A percentile compares a stretch with the other conserved stretches of the same genome.
phyloP scores from a whole-genome alignment of 2,888 invertebrate genomes.

The Noctua fimbriata region DNA sequence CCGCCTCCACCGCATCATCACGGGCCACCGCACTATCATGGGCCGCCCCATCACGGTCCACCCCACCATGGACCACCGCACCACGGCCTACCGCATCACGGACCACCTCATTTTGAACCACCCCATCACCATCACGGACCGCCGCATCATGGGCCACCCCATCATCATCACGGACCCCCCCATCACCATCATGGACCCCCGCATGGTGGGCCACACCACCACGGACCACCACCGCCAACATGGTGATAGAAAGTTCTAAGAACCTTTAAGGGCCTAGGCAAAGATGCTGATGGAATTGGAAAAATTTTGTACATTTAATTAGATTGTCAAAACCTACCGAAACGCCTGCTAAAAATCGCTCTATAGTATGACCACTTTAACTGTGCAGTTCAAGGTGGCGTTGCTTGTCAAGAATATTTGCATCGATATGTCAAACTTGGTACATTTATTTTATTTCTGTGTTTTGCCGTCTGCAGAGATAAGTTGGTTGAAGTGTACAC shows the following conservation, averaged over 20 bases:
- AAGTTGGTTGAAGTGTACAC: not conserved
- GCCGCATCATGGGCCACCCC: conserved; percentile 52
- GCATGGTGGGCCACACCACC: conserved; percentile 24
- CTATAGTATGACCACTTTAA: too few species aligned
- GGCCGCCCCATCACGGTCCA: conserved; percentile 58
- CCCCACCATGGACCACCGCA: conserved; percentile 63
- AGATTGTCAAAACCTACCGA: not conserved
- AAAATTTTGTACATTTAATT: not conserved
- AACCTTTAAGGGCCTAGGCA: too few species aligned
- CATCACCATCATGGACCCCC: conserved; percentile 41
- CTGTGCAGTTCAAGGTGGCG: too few species aligned
- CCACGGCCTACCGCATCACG: conserved; percentile 45
- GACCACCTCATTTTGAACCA: too few species aligned
- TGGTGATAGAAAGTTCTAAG: conserved; percentile 32
- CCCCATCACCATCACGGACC: conserved; percentile 56
- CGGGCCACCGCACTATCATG: conserved; percentile 61
- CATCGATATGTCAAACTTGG: too few species aligned
- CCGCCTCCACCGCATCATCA: conserved; percentile 63
- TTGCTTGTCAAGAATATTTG: too few species aligned
- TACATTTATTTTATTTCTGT: too few species aligned
- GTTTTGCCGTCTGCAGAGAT: too few species aligned
- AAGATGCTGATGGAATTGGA: not conserved
- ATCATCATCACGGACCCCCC: conserved; percentile 30
- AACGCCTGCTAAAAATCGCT: not conserved
- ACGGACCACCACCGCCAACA: conserved; percentile 37